Evolutionary conservation across 2,888 invertebrate species (phyloP).

Genomic region (Uloborus plumipes): DNA sequence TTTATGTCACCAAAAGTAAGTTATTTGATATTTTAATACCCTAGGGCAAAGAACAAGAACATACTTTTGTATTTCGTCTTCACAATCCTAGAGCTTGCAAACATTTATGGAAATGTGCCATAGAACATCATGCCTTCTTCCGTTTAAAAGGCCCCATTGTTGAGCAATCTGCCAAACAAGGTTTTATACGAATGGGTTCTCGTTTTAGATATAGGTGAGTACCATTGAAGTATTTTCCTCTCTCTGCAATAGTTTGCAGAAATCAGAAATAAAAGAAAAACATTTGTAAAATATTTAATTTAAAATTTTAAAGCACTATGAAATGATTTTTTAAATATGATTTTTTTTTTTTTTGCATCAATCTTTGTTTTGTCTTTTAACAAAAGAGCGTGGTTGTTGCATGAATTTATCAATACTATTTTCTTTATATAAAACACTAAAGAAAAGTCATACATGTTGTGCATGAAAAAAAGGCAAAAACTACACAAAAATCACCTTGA

Average conservation of each 20-base stretch:
- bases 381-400: not conserved
- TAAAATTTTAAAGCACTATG: not conserved
- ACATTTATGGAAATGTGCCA: constrained; percentile 99
- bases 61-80: constrained; percentile 96
- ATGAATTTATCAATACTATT: too few species aligned
- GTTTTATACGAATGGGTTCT: constrained; percentile 98
- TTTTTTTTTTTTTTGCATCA: too few species aligned
- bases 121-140: constrained; percentile 99
- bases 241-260: not conserved
- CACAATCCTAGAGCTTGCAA: constrained; percentile 98
- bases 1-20: too few species aligned
- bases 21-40: not conserved
- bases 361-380: not conserved
- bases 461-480: too few species aligned
- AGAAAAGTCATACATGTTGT: too few species aligned
- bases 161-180: constrained; percentile 89
- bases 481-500: too few species aligned
- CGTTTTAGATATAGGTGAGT: constrained; percentile 85
- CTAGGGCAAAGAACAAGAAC: constrained; percentile 82
- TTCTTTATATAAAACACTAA: too few species aligned
- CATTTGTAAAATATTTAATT: not conserved
- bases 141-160: constrained; percentile 80
- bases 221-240: not conserved
- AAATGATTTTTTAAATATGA: not conserved
- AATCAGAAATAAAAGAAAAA: too few species aligned